phyloP scores from a whole-genome alignment of 2,113 vertebrate species.

The Limanda limanda region DNA sequence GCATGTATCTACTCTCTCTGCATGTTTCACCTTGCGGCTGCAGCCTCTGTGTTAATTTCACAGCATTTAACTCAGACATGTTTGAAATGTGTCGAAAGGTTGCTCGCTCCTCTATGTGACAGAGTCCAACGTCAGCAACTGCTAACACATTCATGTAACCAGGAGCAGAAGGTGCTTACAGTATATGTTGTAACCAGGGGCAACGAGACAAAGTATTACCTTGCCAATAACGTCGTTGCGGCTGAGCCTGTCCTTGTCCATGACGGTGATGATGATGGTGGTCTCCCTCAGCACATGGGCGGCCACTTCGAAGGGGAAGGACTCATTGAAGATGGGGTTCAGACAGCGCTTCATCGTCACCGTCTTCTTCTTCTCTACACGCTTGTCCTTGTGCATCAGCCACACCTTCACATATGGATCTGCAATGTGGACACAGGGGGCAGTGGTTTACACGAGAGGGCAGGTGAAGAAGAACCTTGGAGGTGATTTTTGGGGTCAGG shows the following conservation, averaged over 20 bases:
- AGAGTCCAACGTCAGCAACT: not conserved
- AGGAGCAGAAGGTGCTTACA: not conserved
- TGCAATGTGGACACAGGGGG: conserved; percentile 59
- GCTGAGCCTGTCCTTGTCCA: conserved; percentile 98
- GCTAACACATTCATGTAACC: not conserved
- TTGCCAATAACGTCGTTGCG: conserved; percentile 98
- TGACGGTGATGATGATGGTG: conserved; percentile 99
- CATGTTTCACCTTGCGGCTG: not conserved
- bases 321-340: conserved; percentile 98
- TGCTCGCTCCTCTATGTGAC: not conserved
- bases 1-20: not conserved
- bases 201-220: conserved; percentile 77
- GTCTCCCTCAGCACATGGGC: conserved; percentile 97
- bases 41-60: not conserved
- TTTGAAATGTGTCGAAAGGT: not conserved
- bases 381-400: conserved; percentile 99
- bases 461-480: conserved; percentile 26
- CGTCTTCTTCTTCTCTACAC: conserved; percentile 99
- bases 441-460: conserved; percentile 33
- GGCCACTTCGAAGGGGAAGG: conserved; percentile 96
- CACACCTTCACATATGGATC: conserved; percentile 99
- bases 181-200: not conserved
- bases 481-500: conserved; percentile 54
- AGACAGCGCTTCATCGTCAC: conserved; percentile 97
- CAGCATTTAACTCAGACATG: no score